Conservation (phyloP, 2,888 invertebrate species). For the Nomada ferruginata region DNA sequence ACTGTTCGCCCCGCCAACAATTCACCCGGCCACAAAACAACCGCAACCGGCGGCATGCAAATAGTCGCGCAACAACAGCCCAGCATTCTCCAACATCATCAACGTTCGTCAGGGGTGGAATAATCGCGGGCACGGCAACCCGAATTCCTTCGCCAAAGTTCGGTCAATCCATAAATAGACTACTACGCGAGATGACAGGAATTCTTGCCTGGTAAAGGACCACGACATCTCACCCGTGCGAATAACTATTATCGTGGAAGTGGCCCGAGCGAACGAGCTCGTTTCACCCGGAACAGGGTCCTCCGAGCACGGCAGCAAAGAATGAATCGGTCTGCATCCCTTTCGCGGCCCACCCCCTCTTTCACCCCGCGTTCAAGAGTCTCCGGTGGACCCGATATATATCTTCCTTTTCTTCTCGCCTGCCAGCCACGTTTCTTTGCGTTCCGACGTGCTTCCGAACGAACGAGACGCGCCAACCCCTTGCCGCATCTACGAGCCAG, state of each 20-base stretch:
- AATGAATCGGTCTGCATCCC: conserved; percentile 25
- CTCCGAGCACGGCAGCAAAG: conserved; percentile 34
- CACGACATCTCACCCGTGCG: conserved; percentile 3
- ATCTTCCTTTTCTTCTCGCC: conserved; percentile 24
- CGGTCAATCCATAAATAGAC: conserved; percentile 14
- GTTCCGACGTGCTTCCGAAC: not conserved
- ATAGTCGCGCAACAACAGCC: conserved; percentile 13
- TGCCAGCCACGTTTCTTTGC: conserved; percentile 2
- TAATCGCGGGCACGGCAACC: not conserved
- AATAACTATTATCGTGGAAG: conserved; percentile 62
- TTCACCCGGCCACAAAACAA: not conserved
- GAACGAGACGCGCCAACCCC: not conserved
- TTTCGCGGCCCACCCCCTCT: not conserved
- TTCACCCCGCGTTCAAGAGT: conserved; percentile 1
- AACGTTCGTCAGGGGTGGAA: conserved; percentile 3
- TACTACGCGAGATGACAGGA: conserved; percentile 9
- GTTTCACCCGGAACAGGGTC: conserved; percentile 45
- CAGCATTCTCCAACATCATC: conserved; percentile 14
- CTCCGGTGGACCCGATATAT: conserved; percentile 5
- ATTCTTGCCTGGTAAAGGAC: conserved; percentile 33
- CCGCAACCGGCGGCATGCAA: conserved; percentile 8
- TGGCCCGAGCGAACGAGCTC: conserved; percentile 21
- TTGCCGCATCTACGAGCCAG: conserved; percentile 1
- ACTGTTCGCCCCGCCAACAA: not conserved
- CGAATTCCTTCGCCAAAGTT: conserved; percentile 22